Evolutionary conservation across 1,140 invertebrate genomes (phyloP).

Genomic region (Zaprionus vittiger): DNA sequence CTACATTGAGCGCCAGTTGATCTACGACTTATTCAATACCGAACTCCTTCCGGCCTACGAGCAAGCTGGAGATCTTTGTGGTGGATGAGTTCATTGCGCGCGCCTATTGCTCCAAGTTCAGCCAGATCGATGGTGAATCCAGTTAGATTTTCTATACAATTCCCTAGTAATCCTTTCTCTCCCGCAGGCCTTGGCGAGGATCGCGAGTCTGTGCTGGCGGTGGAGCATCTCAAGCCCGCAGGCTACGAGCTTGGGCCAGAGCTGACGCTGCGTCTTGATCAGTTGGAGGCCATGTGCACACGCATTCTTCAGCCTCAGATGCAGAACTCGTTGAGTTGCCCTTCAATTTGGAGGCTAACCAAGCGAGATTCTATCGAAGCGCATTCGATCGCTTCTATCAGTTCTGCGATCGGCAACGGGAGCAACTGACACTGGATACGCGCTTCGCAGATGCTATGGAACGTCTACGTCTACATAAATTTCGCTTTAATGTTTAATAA

Average conservation of each 20-base stretch:
- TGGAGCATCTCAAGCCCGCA: constrained; percentile 66
- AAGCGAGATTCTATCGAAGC: constrained; percentile 51
- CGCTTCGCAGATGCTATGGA: constrained; percentile 42
- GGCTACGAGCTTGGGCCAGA: constrained; percentile 71
- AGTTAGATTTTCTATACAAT: neutral
- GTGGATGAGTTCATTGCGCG: constrained; percentile 63
- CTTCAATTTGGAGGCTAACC: constrained; percentile 40
- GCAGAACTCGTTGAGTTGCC: constrained; percentile 55
- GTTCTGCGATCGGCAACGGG: constrained; percentile 52
- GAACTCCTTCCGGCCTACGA: constrained; percentile 71
- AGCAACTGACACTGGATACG: constrained; percentile 8
- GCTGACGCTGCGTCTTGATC: constrained; percentile 57
- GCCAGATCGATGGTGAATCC: constrained; percentile 2
- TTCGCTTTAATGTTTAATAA: too few species aligned
- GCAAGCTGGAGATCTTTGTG: constrained; percentile 42
- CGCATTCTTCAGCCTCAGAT: constrained; percentile 59
- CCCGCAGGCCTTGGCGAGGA: constrained; percentile 39
- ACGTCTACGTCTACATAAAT: constrained; percentile 32
- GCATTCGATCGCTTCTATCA: constrained; percentile 73
- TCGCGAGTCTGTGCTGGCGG: constrained; percentile 68
- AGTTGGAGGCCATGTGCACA: constrained; percentile 66
- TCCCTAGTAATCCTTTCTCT: neutral
- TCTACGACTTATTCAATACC: constrained; percentile 61
- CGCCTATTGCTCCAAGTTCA: constrained; percentile 62
- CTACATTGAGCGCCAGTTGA: constrained; percentile 66